Evolutionary conservation across 1,140 invertebrate genomes (phyloP), one percentile per base, ranked within the genome.

Genomic region (Probaryconus sp.): DNA sequence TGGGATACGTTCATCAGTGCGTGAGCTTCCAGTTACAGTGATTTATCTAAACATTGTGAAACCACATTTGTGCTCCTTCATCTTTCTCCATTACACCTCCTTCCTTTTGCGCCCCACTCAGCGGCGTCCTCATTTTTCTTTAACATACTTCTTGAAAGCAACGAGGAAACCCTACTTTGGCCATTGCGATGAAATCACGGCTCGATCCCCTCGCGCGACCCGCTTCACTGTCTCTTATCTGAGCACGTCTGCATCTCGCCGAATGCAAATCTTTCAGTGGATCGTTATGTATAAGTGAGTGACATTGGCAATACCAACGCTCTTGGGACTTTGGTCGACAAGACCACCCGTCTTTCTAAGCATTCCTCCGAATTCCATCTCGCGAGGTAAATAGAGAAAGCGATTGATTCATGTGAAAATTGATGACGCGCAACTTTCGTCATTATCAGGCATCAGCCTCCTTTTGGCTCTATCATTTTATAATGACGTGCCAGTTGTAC

Each of bases 251-350:
- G 79, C 80, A 78, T 68, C 80, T 74, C 70, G 60, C 69, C 60
- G 75, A 77, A 83, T 83, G 80, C 80, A 81, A 83, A 83, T 82
- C 80, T 82, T 74, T 71, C 70, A 67, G 42, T 67, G 63, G 71
- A 78, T 78, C 79, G 77, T 69, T 73, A 73, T 70, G 60, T 77
- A 73, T 77, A 77, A 77, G 75, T 77, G 75, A 77, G 75, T 77
- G 69, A 70, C 75, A 69, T 70, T 67, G 75, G 69, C 75, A 77
- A 73, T 72, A 77, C 64, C 64, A 77, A 77, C 65, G 69, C 68
- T 77, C 75, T 40, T 50, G 69, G 69, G 75, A 77, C 68, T 67
- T 50, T 60, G 64, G 58, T 79, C 64, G 79, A 81, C 75, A 70
- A 75, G 70, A 78, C 75, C 76, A 80, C 74, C 79, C 75, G 69